A percentile compares a stretch with the other conserved stretches of the same genome.
phyloP scores from a whole-genome alignment of 2,113 vertebrate species.

The Naja naja region DNA sequence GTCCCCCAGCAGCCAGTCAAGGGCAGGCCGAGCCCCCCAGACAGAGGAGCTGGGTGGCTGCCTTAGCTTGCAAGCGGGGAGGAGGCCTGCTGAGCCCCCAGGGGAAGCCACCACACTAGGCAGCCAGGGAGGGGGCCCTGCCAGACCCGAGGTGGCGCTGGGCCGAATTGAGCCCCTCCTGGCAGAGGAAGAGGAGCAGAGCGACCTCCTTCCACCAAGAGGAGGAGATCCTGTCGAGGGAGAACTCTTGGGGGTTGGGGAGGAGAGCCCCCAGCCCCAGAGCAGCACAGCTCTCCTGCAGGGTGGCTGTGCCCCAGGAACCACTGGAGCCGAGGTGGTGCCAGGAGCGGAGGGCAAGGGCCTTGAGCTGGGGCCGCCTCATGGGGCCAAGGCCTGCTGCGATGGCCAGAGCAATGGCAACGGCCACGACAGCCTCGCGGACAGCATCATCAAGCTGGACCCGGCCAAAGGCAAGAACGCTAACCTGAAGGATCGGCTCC shows the following conservation, averaged over 20 bases:
- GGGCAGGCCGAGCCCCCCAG: background rate
- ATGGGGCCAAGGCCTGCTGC: accelerated
- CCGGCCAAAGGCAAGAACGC: conserved; percentile 73
- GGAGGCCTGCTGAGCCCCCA: background rate
- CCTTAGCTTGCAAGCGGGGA: background rate
- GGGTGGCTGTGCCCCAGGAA: background rate
- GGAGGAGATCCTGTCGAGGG: background rate
- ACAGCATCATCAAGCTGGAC: conserved; percentile 60
- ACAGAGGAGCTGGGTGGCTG: accelerated
- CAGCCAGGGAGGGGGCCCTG: conserved; percentile 34
- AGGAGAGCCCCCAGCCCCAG: conserved; percentile 70
- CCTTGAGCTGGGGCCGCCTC: background rate
- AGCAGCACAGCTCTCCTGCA: background rate
- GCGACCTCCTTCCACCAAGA: background rate
- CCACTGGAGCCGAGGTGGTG: background rate
- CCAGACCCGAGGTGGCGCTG: background rate
- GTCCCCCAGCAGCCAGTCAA: background rate
- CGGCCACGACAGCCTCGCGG: background rate
- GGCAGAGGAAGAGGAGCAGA: background rate
- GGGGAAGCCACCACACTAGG: background rate
- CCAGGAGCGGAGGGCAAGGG: background rate
- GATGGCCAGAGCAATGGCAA: background rate
- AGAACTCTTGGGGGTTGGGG: conserved; percentile 2
- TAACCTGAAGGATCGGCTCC: conserved; percentile 68
- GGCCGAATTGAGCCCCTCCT: background rate